A percentile compares a stretch with the other conserved stretches of the same genome.
phyloP scores from a whole-genome alignment of 1,140 invertebrate species.

The Drosophila jambulina region DNA sequence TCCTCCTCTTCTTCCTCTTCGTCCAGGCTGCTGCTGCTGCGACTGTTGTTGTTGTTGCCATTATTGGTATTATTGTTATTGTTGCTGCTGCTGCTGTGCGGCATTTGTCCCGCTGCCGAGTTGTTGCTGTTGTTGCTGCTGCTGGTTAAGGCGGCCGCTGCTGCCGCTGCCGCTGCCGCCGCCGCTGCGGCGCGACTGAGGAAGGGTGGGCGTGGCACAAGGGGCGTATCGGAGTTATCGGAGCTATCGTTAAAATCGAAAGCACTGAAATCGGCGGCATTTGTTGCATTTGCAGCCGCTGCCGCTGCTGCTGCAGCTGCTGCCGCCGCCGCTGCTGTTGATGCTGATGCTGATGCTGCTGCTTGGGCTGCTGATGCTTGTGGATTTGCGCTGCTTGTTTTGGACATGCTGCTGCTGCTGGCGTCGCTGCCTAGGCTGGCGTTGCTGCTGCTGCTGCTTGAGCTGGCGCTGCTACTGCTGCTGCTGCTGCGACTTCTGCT shows the following conservation, averaged over 20 bases:
- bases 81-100: slow-evolving; percentile 41
- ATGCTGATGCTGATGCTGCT: slow-evolving; percentile 23
- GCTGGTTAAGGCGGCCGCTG: slow-evolving; percentile 58
- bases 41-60: slow-evolving; percentile 34
- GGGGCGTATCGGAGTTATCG: slow-evolving; percentile 81
- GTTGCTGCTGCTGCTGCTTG: slow-evolving; percentile 36
- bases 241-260: slow-evolving; percentile 84
- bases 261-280: slow-evolving; percentile 75
- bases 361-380: slow-evolving; percentile 10
- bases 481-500: slow-evolving; percentile 23
- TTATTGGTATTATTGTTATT: slow-evolving; percentile 33
- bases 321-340: slow-evolving; percentile 22
- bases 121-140: slow-evolving; percentile 56
- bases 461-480: slow-evolving; percentile 28
- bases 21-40: slow-evolving; percentile 50
- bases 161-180: slow-evolving; percentile 60
- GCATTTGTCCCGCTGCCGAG: slow-evolving; percentile 36
- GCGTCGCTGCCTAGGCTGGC: slow-evolving; percentile 40
- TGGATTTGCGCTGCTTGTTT: slow-evolving; percentile 36
- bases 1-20: slow-evolving; percentile 51
- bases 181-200: slow-evolving; percentile 73
- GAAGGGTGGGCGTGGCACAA: slow-evolving; percentile 77
- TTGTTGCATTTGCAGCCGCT: slow-evolving; percentile 46
- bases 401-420: slow-evolving; percentile 60
- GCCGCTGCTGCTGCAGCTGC: slow-evolving; percentile 47